These are phyloP conservation scores for Seira ritae DNA, from an alignment of 2,888 invertebrate genomes.

Conservation along the genomic window DNA sequence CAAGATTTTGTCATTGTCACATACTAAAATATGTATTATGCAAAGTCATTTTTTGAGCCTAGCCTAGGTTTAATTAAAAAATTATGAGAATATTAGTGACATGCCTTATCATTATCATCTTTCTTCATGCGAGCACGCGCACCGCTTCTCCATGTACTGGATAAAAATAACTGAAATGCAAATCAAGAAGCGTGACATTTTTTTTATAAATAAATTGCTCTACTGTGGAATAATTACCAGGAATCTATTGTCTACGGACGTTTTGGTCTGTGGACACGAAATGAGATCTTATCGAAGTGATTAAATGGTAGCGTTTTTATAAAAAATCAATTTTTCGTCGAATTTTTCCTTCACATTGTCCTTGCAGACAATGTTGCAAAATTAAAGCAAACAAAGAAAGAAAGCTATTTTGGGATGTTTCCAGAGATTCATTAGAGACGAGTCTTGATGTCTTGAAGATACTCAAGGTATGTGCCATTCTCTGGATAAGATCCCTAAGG, in stretches of 20 bases:
- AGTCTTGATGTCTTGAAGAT: too few species aligned
- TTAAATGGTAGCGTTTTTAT: too few species aligned
- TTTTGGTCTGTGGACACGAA: not conserved
- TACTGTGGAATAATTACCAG: not conserved
- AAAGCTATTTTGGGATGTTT: too few species aligned
- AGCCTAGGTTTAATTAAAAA: conserved; percentile 4
- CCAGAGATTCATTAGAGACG: too few species aligned
- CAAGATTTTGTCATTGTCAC: conserved; percentile 1
- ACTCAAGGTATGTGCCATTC: too few species aligned
- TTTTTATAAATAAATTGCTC: not conserved
- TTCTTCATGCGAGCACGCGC: too few species aligned
- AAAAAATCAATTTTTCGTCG: conserved; percentile 8
- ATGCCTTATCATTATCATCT: not conserved
- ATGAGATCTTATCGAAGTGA: not conserved
- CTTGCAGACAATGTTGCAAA: too few species aligned
- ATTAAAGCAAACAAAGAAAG: too few species aligned
- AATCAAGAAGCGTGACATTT: conserved; percentile 10
- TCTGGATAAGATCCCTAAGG: too few species aligned
- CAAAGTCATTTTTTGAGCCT: conserved; percentile 1
- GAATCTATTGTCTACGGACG: not conserved
- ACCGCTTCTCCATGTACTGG: not conserved
- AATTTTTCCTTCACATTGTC: not conserved
- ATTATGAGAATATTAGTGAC: conserved; percentile 10
- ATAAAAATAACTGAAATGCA: not conserved
- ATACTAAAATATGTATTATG: not conserved